Evolutionary conservation across 2,113 vertebrate genomes (phyloP), one percentile per base, ranked within the genome.

Genomic region (Prionailurus bengalensis): DNA sequence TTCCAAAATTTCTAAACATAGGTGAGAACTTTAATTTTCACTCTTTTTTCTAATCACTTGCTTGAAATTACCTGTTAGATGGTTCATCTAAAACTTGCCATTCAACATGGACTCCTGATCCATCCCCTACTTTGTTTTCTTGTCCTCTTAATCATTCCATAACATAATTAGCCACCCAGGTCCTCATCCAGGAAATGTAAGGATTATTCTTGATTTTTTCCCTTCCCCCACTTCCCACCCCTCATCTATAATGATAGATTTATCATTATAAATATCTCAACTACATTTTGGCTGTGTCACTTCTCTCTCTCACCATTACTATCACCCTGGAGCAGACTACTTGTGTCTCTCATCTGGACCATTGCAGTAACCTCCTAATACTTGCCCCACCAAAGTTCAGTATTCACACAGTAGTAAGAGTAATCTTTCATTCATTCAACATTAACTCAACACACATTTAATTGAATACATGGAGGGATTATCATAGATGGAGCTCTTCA

Each of bases 1-100:
- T 84, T 94, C 17, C 29, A 66, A 68, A 53, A 36, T 96, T 83
- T 91, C 25, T 73, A 91, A 95, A 55, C 21, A 74, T 81, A 92
- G 48, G 3, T 15, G 89, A 80, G 25, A 88, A 68, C 29, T 95
- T 91, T 83, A 70, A 55, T 93, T 93, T 68, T 87, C 5, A 71
- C 19, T 61, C 27, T 95, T 14, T 3, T 74, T 4, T 63, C 19
- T 83, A 51, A 82, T 5, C 4, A 31, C 3, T 70, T 88, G 7
- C 33, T 89, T 80, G 6, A 91, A 91, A 82, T 91, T 61, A 58
- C 31, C 61, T 80, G 45, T 89, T 53, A 33, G 39, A 31, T 83
- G 36, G 16, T n/a, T 94, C 15, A 80, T 53, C 31, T 93, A 78
- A 89, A 36, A 94, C 12, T 31, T 95, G 93, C 25, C 25, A 58